These are phyloP conservation scores for Dolichopus griseipennis DNA, from an alignment of 2,888 invertebrate genomes.

Conservation along the genomic window DNA sequence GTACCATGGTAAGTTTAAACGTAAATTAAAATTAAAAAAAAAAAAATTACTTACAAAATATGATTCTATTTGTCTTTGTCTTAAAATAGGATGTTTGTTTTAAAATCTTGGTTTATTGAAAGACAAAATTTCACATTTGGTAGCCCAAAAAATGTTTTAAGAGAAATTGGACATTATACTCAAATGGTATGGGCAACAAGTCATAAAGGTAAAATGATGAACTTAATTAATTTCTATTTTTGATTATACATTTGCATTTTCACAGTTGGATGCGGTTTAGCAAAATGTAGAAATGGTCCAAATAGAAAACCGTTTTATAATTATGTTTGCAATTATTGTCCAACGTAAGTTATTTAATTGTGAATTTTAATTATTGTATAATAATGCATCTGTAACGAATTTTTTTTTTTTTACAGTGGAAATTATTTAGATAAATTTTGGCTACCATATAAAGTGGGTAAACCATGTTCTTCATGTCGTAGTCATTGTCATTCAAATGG, in stretches of 20 bases:
- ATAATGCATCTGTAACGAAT: neutral
- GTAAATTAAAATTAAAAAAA: neutral
- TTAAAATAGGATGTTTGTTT: conserved; percentile 59
- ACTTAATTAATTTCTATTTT: too few species aligned
- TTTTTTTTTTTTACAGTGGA: conserved; percentile 50
- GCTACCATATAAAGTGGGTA: conserved; percentile 58
- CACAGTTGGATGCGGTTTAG: conserved; percentile 63
- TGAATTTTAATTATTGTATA: conserved; percentile 9
- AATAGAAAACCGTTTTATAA: conserved; percentile 59
- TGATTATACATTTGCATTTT: too few species aligned
- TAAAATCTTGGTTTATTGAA: conserved; percentile 71
- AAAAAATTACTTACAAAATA: too few species aligned
- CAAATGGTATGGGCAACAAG: conserved; percentile 76
- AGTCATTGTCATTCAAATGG: conserved; percentile 52
- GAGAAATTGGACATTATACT: conserved; percentile 67
- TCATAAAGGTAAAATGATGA: conserved; percentile 44
- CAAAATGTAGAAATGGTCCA: conserved; percentile 55
- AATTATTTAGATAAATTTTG: conserved; percentile 55
- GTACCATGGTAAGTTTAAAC: conserved; percentile 61
- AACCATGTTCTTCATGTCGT: conserved; percentile 58
- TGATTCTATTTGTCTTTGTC: too few species aligned
- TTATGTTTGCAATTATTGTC: conserved; percentile 79
- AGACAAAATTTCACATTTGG: conserved; percentile 66
- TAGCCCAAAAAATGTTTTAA: conserved; percentile 49
- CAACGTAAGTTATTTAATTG: conserved; percentile 54